Evolutionary conservation across 2,888 invertebrate genomes (phyloP), one percentile per base, ranked within the genome.

Genomic region (Macrophya alboannulata): DNA sequence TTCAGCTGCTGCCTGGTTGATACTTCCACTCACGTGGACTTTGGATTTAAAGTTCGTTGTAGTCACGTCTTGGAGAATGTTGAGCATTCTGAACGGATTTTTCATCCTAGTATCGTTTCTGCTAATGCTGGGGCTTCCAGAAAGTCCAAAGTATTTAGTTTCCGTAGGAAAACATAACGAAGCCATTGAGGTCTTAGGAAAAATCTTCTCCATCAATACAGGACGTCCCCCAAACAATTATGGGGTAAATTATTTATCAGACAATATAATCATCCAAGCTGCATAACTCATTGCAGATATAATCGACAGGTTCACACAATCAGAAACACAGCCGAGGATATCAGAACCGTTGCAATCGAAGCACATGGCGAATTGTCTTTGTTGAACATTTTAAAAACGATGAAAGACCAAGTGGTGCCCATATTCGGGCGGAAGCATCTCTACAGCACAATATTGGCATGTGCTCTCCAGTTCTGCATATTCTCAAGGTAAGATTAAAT

Each of bases 181-280:
- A 72, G 72, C 72, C n/a, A 43, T 72, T n/a, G 43, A 40, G n/a
- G 72, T 72, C 4, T 43, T 72, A 17, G 43, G 21, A 37, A 43
- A 15, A 10, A 43, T 72, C 3, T 72, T 72, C 10, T 43, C 40
- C 43, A 72, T 43, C n/a, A 72, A 72, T 21, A 72, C 72, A 2
- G n/a, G 72, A 72, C 72, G 72, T 72, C 72, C 72, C 10, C n/a
- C 3, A n/a, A 17, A 21, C 43, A 43, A 72, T 9, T 72, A 72
- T 72, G 43, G n/a, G 43, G 72, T 72, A 43, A n/a, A 86, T 83
- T 21, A n/a, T 9, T 43, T 43, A 43, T 43, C 21, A n/a, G 72
- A 1, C 81, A n/a, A n/a, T n/a, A 88, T 87, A 82, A 43, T 40
- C n/a, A 43, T 25, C 2, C 43, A 72, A 72, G 21, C n/a, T 72